A percentile compares a stretch with the other conserved stretches of the same genome.
Evolutionary conservation across 2,888 invertebrate species (phyloP).

Genomic region (Idaea dimidiata): DNA sequence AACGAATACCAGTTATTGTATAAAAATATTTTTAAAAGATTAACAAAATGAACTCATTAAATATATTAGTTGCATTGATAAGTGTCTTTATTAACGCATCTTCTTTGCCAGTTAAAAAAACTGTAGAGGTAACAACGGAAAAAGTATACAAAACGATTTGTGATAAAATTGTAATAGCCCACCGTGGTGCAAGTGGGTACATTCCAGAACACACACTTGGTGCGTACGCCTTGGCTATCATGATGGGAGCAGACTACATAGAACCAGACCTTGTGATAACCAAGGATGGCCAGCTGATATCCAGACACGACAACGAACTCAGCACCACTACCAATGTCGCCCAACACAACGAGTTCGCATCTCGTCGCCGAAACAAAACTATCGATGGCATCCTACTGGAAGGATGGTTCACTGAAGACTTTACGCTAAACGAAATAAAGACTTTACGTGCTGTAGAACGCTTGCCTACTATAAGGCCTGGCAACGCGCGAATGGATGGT

Average conservation of each 20-base stretch:
- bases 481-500: conserved; percentile 59
- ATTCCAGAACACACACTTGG: conserved; percentile 70
- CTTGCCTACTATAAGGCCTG: conserved; percentile 54
- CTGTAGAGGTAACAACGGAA: neutral
- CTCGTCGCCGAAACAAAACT: conserved; percentile 48
- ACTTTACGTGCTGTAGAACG: conserved; percentile 58
- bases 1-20: neutral
- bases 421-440: conserved; percentile 64
- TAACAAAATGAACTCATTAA: neutral
- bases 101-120: neutral
- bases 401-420: conserved; percentile 71
- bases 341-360: conserved; percentile 48
- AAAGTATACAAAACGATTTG: neutral
- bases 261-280: conserved; percentile 72
- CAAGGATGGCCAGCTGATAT: conserved; percentile 57
- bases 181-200: conserved; percentile 68
- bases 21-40: neutral
- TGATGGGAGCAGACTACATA: conserved; percentile 66
- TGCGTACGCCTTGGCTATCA: conserved; percentile 63
- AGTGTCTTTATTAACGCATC: neutral
- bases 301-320: conserved; percentile 64
- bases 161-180: conserved; percentile 4
- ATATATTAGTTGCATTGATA: neutral
- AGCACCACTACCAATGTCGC: conserved; percentile 58
- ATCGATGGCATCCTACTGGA: conserved; percentile 46